phyloP scores from a whole-genome alignment of 37 sponge, comb jelly and placozoan genomes.

The Beroe ovata region DNA sequence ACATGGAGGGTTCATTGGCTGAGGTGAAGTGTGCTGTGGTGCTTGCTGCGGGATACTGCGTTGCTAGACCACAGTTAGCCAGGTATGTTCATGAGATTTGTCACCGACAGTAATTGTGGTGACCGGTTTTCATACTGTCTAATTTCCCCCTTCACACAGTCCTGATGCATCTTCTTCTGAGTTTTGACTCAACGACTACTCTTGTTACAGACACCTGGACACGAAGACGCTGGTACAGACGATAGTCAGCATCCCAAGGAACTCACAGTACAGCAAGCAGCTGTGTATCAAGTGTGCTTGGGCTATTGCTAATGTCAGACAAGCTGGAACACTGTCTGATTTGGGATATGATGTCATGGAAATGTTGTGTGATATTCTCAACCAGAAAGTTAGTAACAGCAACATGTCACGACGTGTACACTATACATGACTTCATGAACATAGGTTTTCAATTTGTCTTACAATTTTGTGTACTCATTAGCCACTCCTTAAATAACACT shows the following conservation, averaged over 20 bases:
- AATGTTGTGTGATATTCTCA: constrained; percentile 28
- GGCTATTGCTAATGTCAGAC: constrained; percentile 27
- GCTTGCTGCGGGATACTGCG: constrained; percentile 48
- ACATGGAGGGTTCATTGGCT: not conserved
- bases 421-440: no score
- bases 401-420: no score
- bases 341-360: not conserved
- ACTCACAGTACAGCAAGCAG: not conserved
- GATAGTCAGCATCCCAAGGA: not conserved
- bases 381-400: constrained; percentile 23
- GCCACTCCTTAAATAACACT: no score
- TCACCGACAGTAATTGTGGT: no score
- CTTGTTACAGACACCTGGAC: not conserved
- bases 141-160: no score
- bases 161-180: no score
- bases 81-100: constrained; percentile 12
- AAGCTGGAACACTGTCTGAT: not conserved
- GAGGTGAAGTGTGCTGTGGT: constrained; percentile 31
- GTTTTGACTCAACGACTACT: not conserved
- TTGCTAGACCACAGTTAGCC: constrained; percentile 43
- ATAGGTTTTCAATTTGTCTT: no score
- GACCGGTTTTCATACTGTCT: no score
- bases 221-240: not conserved
- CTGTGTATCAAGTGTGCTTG: constrained; percentile 46
- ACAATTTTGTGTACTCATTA: no score